A percentile compares a stretch with the other conserved stretches of the same genome.
These are phyloP conservation scores for Phlogophora meticulosa DNA, from an alignment of 2,888 invertebrate species.

Conservation along the genomic window DNA sequence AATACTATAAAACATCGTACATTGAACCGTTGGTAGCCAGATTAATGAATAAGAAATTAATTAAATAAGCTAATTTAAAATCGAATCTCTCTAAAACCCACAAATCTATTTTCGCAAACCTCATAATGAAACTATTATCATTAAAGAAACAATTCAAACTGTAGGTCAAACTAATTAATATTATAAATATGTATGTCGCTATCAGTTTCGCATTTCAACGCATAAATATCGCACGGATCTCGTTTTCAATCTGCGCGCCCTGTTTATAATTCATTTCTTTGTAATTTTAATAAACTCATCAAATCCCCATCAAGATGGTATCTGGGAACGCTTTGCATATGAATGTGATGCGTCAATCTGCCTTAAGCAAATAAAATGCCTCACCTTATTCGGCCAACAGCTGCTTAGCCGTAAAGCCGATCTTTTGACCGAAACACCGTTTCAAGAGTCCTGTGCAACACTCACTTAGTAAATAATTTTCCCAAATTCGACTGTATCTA, in stretches of 20 bases:
- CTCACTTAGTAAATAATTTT: slow-evolving; percentile 6
- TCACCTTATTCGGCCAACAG: slow-evolving; percentile 73
- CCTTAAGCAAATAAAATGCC: slow-evolving; percentile 81
- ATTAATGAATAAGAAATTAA: slow-evolving; percentile 11
- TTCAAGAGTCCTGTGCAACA: slow-evolving; percentile 52
- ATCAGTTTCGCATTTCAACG: slow-evolving; percentile 49
- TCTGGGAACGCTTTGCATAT: slow-evolving; percentile 76
- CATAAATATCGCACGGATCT: slow-evolving; percentile 60
- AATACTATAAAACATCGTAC: too few relatives aligned
- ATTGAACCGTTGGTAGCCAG: too few relatives aligned
- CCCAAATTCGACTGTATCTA: slow-evolving; percentile 54
- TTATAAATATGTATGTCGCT: slow-evolving; percentile 53
- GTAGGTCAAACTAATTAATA: slow-evolving; percentile 61
- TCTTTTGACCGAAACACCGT: slow-evolving; percentile 72
- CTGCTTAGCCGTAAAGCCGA: slow-evolving; percentile 73
- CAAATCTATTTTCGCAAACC: not conserved
- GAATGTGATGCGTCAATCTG: slow-evolving; percentile 77
- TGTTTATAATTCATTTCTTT: slow-evolving; percentile 65
- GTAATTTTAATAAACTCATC: slow-evolving; percentile 82
- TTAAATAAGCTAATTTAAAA: slow-evolving; percentile 35
- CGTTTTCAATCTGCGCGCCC: slow-evolving; percentile 48
- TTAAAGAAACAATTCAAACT: slow-evolving; percentile 28
- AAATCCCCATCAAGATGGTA: slow-evolving; percentile 73
- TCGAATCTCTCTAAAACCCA: not conserved
- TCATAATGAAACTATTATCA: slow-evolving; percentile 30